Percentiles rank a stretch among this genome's conserved stretches.
These are phyloP conservation scores for Muscicapa striata DNA, from an alignment of 2,797 vertebrate genomes.

Conservation along the genomic window DNA sequence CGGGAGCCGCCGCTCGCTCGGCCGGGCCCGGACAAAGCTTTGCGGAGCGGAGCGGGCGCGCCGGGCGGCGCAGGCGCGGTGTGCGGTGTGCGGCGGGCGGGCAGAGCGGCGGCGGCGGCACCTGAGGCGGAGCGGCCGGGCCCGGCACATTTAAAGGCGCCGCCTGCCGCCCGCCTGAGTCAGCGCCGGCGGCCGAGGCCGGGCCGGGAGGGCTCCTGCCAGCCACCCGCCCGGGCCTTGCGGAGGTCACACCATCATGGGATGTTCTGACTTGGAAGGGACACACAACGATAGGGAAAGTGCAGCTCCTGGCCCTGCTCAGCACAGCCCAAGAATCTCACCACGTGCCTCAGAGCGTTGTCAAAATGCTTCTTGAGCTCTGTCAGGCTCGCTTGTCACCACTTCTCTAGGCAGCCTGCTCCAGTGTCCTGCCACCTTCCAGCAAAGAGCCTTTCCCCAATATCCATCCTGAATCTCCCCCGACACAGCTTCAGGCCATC, in stretches of 20 bases:
- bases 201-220: not conserved
- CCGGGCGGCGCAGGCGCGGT: conserved; percentile 34
- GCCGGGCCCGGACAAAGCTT: not conserved
- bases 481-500: not conserved
- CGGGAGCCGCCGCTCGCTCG: not conserved
- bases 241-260: not conserved
- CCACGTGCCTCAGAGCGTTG: not conserved
- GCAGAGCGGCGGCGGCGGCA: not conserved
- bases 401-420: too few species aligned
- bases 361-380: not conserved
- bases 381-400: not conserved
- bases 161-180: conserved; percentile 19
- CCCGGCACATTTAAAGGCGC: conserved; percentile 48
- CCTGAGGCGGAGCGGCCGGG: not conserved
- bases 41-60: not conserved
- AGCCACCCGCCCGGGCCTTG: fast-evolving
- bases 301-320: not conserved
- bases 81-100: not conserved
- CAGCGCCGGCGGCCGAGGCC: not conserved
- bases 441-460: not conserved
- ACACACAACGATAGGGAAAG: not conserved
- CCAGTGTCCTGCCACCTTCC: not conserved
- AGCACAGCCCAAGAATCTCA: not conserved
- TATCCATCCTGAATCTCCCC: not conserved
- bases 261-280: not conserved